Evolutionary conservation across 92 coral and sea anemone species (phyloP), one percentile per base, ranked within the genome.

Genomic region (Paramuricea clavata): DNA sequence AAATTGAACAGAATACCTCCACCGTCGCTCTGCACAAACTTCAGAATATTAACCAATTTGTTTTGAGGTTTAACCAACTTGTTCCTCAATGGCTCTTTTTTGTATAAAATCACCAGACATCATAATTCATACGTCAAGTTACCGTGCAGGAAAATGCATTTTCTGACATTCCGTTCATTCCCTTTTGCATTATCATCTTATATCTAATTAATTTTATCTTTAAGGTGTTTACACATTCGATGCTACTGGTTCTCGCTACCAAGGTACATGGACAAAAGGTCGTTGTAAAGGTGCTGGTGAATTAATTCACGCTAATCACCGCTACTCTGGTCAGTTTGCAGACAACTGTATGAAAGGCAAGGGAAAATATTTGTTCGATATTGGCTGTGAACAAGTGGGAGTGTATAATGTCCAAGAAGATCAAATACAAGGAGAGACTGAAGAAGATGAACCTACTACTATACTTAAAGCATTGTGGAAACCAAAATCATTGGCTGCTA

Each of bases 261-360:
- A 92, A 82, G 99, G 99, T 26, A 77, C 92, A 22, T 97, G 99
- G 99, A 90, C 89, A 25, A 92, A 94, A 78, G 99, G 99, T 3
- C 88, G 90, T n/a, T 94, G 95, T 95, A 97, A 97, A n/a, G 98
- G 94, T 19, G 90, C 94, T 0, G 99, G 99, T 0, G 97, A 97
- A 26, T 76, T 97, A 62, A 97, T 97, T 34, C 98, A 97, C 42
- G 89, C 99, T 4, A 88, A 97, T 71, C 99, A 97, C 74, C 98
- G 98, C 3, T 97, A 82, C 67, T 87, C 87, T 5, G 99, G 99
- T 9, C 76, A 82, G 25, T 95, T 97, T 93, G 91, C 89, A 81
- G 94, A 92, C 61, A 92, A 94, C 77, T 78, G 92, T 44, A 98
- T 98, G 44, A 86, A 88, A 23, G 99, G 99, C 41, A 91, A 90